phyloP scores from a whole-genome alignment of 2,888 invertebrate genomes.

The Furcula furcula region DNA sequence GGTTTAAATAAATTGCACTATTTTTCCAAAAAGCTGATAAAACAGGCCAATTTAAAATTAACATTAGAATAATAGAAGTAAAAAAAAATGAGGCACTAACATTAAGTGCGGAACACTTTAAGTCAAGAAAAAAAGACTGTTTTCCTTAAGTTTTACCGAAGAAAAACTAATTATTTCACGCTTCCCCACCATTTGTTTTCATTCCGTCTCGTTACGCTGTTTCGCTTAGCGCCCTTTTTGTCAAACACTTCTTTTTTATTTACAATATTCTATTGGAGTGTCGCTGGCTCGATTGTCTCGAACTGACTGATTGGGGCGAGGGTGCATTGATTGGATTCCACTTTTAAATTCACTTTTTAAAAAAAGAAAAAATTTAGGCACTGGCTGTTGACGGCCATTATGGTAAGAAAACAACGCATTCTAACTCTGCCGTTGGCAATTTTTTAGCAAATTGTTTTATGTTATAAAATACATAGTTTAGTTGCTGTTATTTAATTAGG shows the following conservation, averaged over 20 bases:
- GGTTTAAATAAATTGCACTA: no score
- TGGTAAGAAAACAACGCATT: no score
- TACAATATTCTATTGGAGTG: conserved; percentile 18
- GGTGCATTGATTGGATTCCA: conserved; percentile 14
- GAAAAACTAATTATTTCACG: conserved; percentile 55
- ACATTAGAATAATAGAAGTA: no score
- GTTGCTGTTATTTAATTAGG: no score
- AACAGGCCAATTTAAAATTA: no score
- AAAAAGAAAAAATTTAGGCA: no score
- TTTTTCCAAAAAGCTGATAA: no score
- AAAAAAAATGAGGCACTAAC: neutral
- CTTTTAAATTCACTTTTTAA: no score
- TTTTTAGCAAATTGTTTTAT: no score
- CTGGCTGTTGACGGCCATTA: no score
- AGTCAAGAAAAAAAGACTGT: neutral
- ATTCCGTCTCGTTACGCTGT: conserved; percentile 41
- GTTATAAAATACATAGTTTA: no score
- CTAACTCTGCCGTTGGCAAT: no score
- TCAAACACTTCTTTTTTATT: conserved; percentile 15
- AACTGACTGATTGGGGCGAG: conserved; percentile 20
- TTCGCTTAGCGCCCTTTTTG: conserved; percentile 15
- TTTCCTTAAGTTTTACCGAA: conserved; percentile 18
- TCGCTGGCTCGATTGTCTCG: conserved; percentile 14
- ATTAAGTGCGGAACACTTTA: conserved; percentile 11
- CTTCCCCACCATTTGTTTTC: conserved; percentile 44